These are phyloP conservation scores for Micropoecilia bifurca DNA, from an alignment of 2,797 vertebrate species.

Conservation along the genomic window DNA sequence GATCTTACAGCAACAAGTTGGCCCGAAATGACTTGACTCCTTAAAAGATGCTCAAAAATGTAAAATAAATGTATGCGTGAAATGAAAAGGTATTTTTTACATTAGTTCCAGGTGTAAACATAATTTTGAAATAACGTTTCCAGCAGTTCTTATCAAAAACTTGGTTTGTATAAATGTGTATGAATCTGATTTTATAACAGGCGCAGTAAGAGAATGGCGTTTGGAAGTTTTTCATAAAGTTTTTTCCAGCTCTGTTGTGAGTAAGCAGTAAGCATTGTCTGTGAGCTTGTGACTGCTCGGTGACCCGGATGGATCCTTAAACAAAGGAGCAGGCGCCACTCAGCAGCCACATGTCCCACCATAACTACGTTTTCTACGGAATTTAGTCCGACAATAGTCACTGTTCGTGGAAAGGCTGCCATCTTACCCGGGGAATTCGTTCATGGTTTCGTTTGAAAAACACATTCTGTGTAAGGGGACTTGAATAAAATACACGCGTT, in stretches of 20 bases:
- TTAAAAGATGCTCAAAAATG: not conserved
- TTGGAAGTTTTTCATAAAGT: not conserved
- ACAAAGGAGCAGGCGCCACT: slow-evolving; percentile 75
- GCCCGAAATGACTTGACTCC: not conserved
- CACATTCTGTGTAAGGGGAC: not conserved
- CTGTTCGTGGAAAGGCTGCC: not conserved
- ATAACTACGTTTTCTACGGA: not conserved
- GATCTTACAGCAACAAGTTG: slow-evolving; percentile 68
- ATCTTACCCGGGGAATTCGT: not conserved
- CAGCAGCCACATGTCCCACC: slow-evolving; percentile 61
- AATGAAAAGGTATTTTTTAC: not conserved
- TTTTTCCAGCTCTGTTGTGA: not conserved
- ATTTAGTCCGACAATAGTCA: not conserved
- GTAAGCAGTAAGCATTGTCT: slow-evolving; percentile 4
- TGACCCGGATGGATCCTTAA: slow-evolving; percentile 77
- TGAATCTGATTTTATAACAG: not conserved
- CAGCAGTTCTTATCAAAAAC: not conserved
- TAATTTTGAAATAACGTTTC: not conserved
- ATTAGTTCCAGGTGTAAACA: not conserved
- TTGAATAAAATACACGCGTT: not conserved
- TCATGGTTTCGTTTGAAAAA: not conserved
- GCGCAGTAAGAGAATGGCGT: rapidly evolving
- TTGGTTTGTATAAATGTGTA: not conserved
- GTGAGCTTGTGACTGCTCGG: slow-evolving; percentile 23
- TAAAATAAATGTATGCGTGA: not conserved